phyloP scores from a whole-genome alignment of 2,113 vertebrate genomes.

The Romanogobio albipinnatus region DNA sequence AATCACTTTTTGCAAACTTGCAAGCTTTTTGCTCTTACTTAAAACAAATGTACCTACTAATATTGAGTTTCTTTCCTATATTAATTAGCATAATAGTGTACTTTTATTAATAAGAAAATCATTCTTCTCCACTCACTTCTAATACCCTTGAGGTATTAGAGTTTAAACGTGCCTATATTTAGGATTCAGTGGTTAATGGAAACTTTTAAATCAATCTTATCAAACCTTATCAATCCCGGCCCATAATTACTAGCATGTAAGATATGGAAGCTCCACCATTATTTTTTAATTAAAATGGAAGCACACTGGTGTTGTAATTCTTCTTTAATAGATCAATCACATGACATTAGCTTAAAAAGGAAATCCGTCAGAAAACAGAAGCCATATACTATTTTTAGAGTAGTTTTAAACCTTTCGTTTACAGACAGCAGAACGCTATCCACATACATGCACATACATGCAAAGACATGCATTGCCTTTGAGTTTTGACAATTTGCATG shows the following conservation, averaged over 20 bases:
- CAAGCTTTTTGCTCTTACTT: neutral
- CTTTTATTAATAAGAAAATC: neutral
- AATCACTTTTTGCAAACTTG: no score
- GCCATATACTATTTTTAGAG: slow-evolving; percentile 1
- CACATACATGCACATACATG: neutral
- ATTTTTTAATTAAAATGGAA: slow-evolving; percentile 70
- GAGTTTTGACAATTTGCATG: slow-evolving; percentile 12
- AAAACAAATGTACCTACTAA: neutral
- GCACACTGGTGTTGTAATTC: slow-evolving; percentile 39
- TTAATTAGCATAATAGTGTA: neutral
- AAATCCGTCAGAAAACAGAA: neutral
- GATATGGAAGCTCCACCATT: slow-evolving; percentile 72
- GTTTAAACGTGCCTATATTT: neutral
- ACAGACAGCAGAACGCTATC: neutral
- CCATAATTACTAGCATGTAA: slow-evolving; percentile 72
- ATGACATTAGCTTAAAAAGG: neutral
- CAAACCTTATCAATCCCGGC: slow-evolving; percentile 66
- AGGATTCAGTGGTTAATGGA: slow-evolving; percentile 63
- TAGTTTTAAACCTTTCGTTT: neutral
- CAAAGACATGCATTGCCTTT: neutral
- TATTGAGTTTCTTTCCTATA: neutral
- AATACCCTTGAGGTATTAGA: slow-evolving; percentile 1
- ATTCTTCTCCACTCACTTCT: neutral
- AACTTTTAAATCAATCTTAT: slow-evolving; percentile 68
- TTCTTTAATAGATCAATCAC: slow-evolving; percentile 44